Percentiles rank a stretch among this genome's conserved stretches.
These are phyloP conservation scores for Halocynthia aurantium DNA, from an alignment of 23 tunicate genomes.

Conservation along the genomic window DNA sequence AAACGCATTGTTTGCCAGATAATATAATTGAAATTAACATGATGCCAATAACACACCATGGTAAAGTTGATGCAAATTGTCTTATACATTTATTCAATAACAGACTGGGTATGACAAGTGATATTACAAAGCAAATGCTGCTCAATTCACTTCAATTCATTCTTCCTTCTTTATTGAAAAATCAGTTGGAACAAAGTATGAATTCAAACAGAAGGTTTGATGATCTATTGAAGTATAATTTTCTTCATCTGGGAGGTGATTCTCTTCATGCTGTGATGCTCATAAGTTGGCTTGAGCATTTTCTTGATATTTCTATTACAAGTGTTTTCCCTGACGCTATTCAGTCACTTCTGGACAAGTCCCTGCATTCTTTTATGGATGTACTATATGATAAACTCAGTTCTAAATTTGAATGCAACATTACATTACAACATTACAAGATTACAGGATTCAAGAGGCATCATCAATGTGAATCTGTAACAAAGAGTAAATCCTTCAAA, in stretches of 20 bases:
- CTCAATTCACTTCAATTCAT: no score
- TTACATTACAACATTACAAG: not conserved
- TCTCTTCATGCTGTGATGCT: constrained; percentile 43
- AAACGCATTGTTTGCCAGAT: constrained; percentile 57
- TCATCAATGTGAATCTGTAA: not conserved
- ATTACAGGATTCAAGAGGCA: not conserved
- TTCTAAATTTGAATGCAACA: not conserved
- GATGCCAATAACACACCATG: constrained; percentile 67
- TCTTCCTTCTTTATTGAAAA: no score
- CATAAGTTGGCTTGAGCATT: constrained; percentile 12
- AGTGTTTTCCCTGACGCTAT: not conserved
- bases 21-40: constrained; percentile 25
- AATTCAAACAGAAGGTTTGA: not conserved
- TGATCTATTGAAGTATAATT: constrained; percentile 7
- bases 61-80: constrained; percentile 51
- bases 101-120: no score
- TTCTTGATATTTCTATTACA: not conserved
- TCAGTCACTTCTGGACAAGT: not conserved
- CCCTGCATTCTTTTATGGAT: constrained; percentile 2
- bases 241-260: constrained; percentile 47
- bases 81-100: not conserved
- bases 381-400: not conserved
- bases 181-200: no score
- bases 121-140: no score
- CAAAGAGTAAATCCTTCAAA: not conserved